Conservation (phyloP, 2,888 invertebrate species). For the Idaea straminata region DNA sequence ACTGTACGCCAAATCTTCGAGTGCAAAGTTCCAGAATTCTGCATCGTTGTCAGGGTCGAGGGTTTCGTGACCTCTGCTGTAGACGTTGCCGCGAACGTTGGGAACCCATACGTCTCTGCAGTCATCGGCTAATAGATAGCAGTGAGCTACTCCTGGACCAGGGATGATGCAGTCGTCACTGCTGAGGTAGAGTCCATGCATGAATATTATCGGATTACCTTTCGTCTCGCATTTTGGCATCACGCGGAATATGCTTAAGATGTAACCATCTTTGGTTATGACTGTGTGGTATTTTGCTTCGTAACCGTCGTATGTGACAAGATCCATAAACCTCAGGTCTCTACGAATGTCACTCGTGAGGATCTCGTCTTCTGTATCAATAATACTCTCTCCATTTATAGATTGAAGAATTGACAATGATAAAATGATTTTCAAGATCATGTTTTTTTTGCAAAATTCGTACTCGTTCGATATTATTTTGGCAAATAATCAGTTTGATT, state of each 20-base stretch:
- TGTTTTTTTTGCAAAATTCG: background rate
- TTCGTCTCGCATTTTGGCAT: conserved; percentile 21
- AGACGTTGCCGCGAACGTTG: conserved; percentile 29
- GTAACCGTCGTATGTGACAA: conserved; percentile 36
- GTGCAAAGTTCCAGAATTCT: conserved; percentile 37
- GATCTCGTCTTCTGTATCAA: background rate
- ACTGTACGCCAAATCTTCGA: conserved; percentile 37
- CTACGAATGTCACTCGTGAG: conserved; percentile 10
- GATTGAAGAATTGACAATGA: background rate
- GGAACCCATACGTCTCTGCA: conserved; percentile 34
- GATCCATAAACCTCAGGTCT: conserved; percentile 32
- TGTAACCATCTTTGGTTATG: conserved; percentile 40
- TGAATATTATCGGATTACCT: conserved; percentile 25
- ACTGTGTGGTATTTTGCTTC: conserved; percentile 32
- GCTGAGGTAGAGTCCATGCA: conserved; percentile 36
- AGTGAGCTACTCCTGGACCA: conserved; percentile 34
- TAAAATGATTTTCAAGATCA: background rate
- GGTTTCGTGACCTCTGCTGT: conserved; percentile 22
- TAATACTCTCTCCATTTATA: background rate
- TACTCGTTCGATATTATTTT: too few species aligned
- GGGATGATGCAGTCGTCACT: conserved; percentile 37
- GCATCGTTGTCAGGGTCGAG: conserved; percentile 27
- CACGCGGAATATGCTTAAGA: conserved; percentile 34
- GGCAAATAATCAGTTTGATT: background rate
- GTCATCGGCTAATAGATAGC: conserved; percentile 36